Base-by-base conservation (phyloP, 2,797 vertebrate genomes). In the Myripristis murdjan region DNA sequence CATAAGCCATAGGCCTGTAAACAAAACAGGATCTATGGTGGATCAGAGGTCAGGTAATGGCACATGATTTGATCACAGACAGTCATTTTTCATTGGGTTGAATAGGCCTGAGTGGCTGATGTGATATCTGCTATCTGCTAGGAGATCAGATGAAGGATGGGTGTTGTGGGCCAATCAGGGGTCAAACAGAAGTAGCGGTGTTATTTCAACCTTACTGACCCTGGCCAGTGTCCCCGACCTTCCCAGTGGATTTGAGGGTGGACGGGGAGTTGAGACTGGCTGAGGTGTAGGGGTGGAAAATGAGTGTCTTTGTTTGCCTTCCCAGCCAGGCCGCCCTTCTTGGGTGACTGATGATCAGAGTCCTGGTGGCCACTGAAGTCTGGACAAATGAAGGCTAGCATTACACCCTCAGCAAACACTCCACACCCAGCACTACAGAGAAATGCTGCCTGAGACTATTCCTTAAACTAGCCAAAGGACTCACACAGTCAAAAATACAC, bases 141-240 rank as follows among this genome's bases (percentile, higher is more conserved):
- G 70, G 82, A 86, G 90, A 91, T 91, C 89, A 87, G 86, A 87
- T 93, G 86, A 91, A 84, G 79, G 86, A 91, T 84, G 83, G 87
- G 20, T 52, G 88, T 73, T 48, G 52, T 75, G 83, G 72, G 81
- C 83, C 86, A 86, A 87, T 86, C 73, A 64, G 66, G 78, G 91
- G 91, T 93, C 87, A 88, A 70, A 77, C 78, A 75, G 82, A 88
- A 83, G 84, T 92, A 87, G 89, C 75, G 72, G 61, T 87, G 91
- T 91, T 94, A 79, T 90, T 92, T 94, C 92, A 93, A 93, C 93
- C 92, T 77, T 83, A 33, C 48, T 94, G 94, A 95, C 94, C 93
- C 90, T 12, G 64, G 39, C 46, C 64, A 46, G 73, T 76, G 72
- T 80, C 79, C 77, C 52, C 61, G 35, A 74, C 61, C 54, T 66